Evolutionary conservation across 2,797 vertebrate genomes (phyloP), one percentile per base, ranked within the genome.

Genomic region (Falco rusticolus): DNA sequence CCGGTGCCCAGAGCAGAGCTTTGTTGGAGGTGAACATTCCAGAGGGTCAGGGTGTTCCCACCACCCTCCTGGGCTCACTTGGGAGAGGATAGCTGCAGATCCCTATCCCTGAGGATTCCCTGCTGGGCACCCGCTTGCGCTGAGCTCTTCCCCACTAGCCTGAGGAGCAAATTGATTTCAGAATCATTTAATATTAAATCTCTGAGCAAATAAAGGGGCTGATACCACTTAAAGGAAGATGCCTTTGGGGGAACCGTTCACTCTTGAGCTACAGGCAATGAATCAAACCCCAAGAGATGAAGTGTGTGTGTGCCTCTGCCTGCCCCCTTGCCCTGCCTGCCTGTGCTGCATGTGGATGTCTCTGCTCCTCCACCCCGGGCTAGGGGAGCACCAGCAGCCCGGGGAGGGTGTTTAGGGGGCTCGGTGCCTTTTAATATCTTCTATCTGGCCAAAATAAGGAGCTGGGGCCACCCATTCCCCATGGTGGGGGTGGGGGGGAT

Each of bases 201-300:
- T 15, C 29, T 20, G 39, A 75, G 65, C 61, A 45, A 78, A 82
- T 43, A 25, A 22, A 54, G 72, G 45, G 16, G 5, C 33, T 85
- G 0, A 0, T 59, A 51, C 28, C 3, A 18, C 77, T 13, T 22
- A 0, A 1, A 65, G 50, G 47, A 79, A 39, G 74, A 6, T 43
- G 51, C 28, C 48, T 87, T 10, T 34, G 70, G 71, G 53, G 64
- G 68, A 57, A 11, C 28, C 2, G 1, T 37, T 78, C 33, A 7
- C 39, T 56, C 26, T 33, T 8, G 8, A 71, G 41, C 1, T 2
- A 7, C 54, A 13, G 66, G 57, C 45, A 16, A 41, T 6, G 41
- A 34, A 7, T 56, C 19, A 4, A 59, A 28, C 78, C 65, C 39
- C n/a, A 8, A 20, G 34, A 43, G 48, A 5, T 1, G 13, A 18